Evolutionary conservation across 2,113 vertebrate genomes (phyloP).

Genomic region (Semnornis frantzii): DNA sequence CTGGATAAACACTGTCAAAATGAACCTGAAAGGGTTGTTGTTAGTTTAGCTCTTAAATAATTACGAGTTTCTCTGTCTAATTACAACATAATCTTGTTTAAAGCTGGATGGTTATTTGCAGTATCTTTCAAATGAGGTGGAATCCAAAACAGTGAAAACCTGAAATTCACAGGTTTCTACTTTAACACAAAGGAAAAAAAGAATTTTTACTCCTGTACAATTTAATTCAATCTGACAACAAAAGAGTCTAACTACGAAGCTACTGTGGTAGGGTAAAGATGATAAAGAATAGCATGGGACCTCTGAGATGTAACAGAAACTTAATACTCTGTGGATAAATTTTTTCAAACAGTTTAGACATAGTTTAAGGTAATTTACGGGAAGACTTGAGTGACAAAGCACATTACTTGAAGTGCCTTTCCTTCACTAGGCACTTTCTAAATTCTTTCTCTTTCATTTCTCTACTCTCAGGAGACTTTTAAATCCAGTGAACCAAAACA

Average conservation of each 20-base stretch:
- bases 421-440: constrained; percentile 45
- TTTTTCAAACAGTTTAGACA: constrained; percentile 49
- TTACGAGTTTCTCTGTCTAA: constrained; percentile 65
- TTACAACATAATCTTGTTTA: constrained; percentile 63
- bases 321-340: neutral
- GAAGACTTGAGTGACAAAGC: constrained; percentile 62
- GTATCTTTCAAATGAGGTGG: constrained; percentile 19
- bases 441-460: constrained; percentile 68
- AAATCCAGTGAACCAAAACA: constrained; percentile 60
- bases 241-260: constrained; percentile 41
- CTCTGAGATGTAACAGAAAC: constrained; percentile 28
- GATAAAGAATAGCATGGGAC: neutral
- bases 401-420: constrained; percentile 68
- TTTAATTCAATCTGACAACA: constrained; percentile 50
- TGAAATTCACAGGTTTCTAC: neutral
- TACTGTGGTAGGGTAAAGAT: constrained; percentile 26
- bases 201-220: constrained; percentile 30
- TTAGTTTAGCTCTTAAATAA: constrained; percentile 59
- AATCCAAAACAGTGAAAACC: neutral
- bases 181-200: neutral
- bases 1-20: constrained; percentile 67
- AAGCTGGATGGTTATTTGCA: constrained; percentile 36
- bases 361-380: constrained; percentile 59
- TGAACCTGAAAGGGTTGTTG: constrained; percentile 42
- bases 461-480: constrained; percentile 69